Percentiles rank a stretch among this genome's conserved stretches.
These are phyloP conservation scores for Drosophila sturtevanti DNA, from an alignment of 1,140 invertebrate species.

Conservation along the genomic window DNA sequence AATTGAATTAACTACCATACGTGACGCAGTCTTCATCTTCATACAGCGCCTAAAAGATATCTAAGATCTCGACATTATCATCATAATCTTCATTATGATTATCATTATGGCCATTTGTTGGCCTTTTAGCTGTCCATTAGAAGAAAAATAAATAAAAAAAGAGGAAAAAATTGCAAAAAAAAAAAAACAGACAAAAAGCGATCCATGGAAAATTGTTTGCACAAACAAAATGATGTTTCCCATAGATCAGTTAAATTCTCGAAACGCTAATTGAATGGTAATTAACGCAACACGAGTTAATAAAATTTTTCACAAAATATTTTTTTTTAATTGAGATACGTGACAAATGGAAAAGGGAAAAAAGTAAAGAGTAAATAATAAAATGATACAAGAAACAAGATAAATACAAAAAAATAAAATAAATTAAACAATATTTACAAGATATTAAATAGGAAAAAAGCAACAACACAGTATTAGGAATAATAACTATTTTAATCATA, in stretches of 20 bases:
- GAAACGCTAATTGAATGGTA: conserved; percentile 34
- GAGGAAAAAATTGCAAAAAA: too few relatives aligned
- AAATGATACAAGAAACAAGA: neutral
- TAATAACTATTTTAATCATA: too few relatives aligned
- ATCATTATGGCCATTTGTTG: neutral
- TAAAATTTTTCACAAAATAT: conserved; percentile 6
- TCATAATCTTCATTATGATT: neutral
- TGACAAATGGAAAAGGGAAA: neutral
- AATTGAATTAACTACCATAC: conserved; percentile 40
- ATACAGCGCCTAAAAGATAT: conserved; percentile 13
- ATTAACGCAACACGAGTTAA: conserved; percentile 18
- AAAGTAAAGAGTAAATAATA: too few relatives aligned
- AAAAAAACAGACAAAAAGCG: too few relatives aligned
- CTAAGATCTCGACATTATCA: neutral
- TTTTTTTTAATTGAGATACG: conserved; percentile 1
- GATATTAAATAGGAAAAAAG: too few relatives aligned
- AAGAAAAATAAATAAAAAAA: conserved; percentile 12
- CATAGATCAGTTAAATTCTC: conserved; percentile 30
- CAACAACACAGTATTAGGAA: too few relatives aligned
- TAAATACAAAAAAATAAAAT: neutral
- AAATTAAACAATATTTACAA: neutral
- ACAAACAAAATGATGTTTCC: conserved; percentile 11
- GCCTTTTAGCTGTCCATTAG: conserved; percentile 59
- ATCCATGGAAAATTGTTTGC: conserved; percentile 30
- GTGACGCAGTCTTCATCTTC: conserved; percentile 21